Conservation (phyloP, 2,113 vertebrate species). For the Psophia crepitans region DNA sequence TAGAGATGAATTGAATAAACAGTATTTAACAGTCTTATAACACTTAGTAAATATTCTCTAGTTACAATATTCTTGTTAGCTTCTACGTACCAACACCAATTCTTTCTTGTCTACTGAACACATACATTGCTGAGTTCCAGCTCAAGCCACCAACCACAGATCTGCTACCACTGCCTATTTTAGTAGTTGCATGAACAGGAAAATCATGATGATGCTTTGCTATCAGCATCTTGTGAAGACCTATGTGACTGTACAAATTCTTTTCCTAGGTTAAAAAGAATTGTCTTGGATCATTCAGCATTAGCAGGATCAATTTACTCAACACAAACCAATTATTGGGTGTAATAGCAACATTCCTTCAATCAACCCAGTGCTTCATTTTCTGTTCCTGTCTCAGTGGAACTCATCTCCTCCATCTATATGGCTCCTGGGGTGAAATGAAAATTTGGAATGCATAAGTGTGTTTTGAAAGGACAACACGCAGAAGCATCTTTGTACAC, state of each 20-base stretch:
- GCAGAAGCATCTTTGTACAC: not conserved
- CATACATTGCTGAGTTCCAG: not conserved
- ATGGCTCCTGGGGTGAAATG: not conserved
- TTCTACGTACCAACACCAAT: not conserved
- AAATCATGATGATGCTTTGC: rapidly evolving
- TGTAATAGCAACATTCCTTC: not conserved
- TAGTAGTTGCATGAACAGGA: rapidly evolving
- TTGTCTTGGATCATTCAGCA: not conserved
- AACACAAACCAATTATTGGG: not conserved
- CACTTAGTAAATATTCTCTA: not conserved
- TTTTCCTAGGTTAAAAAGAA: not conserved
- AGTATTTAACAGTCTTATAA: not conserved
- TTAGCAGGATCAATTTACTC: not conserved
- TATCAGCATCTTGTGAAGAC: not conserved
- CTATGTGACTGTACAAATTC: not conserved
- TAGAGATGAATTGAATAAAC: not conserved
- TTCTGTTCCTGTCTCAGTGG: not conserved
- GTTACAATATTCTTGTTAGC: not conserved
- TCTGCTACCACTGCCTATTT: not conserved
- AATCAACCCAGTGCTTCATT: not conserved
- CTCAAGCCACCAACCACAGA: not conserved
- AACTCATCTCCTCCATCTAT: not conserved
- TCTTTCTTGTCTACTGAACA: not conserved
- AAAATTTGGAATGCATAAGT: not conserved
- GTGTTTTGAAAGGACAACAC: not conserved